phyloP scores from a whole-genome alignment of 2,113 vertebrate genomes.

The Apteryx owenii region DNA sequence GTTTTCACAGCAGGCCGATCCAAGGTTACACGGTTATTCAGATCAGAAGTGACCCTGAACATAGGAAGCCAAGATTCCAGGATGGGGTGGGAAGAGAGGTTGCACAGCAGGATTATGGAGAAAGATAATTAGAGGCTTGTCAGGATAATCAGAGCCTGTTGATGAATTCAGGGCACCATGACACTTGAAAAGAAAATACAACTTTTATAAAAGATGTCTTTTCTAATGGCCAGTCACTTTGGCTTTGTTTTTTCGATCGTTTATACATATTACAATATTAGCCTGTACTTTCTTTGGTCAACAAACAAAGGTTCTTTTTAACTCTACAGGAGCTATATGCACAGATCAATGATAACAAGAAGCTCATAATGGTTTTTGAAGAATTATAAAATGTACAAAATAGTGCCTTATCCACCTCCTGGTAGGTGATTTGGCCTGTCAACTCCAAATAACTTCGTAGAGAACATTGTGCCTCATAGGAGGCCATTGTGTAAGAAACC shows the following conservation, averaged over 20 bases:
- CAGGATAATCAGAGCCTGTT: neutral
- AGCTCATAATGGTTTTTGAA: neutral
- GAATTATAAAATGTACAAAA: neutral
- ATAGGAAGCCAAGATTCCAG: neutral
- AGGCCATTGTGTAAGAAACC: neutral
- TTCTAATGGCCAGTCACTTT: neutral
- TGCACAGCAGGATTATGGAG: neutral
- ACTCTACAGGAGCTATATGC: neutral
- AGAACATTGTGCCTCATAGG: neutral
- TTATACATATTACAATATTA: neutral
- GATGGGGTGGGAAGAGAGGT: neutral
- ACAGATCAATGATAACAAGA: neutral
- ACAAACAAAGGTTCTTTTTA: neutral
- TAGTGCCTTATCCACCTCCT: neutral
- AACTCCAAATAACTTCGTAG: slow-evolving; percentile 13
- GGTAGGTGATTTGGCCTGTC: neutral
- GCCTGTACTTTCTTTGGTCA: neutral
- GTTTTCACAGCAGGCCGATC: neutral
- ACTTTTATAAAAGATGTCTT: neutral
- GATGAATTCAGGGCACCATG: neutral
- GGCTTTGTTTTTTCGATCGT: neutral
- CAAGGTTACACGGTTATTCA: neutral
- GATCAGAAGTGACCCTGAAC: neutral
- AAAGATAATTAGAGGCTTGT: neutral
- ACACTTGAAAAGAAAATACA: neutral